Conservation (phyloP, 2,797 vertebrate genomes). For the Gila robusta region DNA sequence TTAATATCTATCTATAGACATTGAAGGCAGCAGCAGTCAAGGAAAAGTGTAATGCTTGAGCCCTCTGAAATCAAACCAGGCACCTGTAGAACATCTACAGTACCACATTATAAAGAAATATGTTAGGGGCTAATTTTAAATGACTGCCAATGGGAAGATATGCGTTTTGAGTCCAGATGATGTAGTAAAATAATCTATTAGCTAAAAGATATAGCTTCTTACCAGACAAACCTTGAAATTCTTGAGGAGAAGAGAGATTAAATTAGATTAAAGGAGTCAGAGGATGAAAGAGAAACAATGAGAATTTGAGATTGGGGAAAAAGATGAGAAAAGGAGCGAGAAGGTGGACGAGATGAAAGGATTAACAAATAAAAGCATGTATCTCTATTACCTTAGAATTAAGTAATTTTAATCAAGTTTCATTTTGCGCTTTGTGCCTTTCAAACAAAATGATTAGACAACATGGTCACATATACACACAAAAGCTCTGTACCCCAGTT, state of each 20-base stretch:
- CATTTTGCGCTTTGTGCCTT: too few relatives aligned
- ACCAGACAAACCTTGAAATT: neutral
- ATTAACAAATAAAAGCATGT: too few relatives aligned
- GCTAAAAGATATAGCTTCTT: neutral
- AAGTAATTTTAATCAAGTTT: constrained; percentile 62
- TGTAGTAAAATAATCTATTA: neutral
- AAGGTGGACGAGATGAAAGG: neutral
- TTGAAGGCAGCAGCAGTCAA: neutral
- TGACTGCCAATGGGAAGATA: neutral
- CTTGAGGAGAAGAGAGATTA: neutral
- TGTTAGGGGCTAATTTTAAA: neutral
- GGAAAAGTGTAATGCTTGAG: neutral
- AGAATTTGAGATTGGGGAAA: neutral
- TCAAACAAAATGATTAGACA: too few relatives aligned
- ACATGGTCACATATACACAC: too few relatives aligned
- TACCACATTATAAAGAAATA: too few relatives aligned
- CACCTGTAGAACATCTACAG: neutral
- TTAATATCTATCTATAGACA: neutral
- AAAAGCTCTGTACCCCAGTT: too few relatives aligned
- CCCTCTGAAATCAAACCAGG: neutral
- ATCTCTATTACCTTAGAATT: neutral
- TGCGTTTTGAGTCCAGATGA: neutral
- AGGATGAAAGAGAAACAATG: neutral
- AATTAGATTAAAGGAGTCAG: neutral
- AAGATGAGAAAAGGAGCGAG: neutral